A percentile compares a stretch with the other conserved stretches of the same genome.
Conservation (phyloP, 2,797 vertebrate species). For the Huso huso region DNA sequence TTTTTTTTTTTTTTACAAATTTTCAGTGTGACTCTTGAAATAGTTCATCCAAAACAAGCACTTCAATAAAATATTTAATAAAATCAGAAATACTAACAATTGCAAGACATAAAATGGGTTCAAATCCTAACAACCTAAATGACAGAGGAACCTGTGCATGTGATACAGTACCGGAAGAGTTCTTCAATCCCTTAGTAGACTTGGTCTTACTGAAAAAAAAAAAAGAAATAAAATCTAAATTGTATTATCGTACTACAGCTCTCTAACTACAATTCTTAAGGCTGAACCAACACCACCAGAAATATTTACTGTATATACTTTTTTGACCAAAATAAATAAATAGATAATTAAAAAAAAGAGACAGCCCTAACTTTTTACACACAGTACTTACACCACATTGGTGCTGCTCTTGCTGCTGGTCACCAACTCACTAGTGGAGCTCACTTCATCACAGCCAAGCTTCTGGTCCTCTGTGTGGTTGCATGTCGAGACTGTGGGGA, state of each 20-base stretch:
- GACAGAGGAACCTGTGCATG: too few relatives aligned
- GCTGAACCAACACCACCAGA: not conserved
- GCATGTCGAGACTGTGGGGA: conserved; percentile 21
- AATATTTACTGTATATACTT: not conserved
- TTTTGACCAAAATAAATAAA: not conserved
- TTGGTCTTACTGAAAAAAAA: conserved; percentile 61
- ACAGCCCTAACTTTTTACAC: not conserved
- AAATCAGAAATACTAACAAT: too few relatives aligned
- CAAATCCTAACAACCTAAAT: too few relatives aligned
- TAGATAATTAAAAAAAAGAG: not conserved
- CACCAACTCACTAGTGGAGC: conserved; percentile 89
- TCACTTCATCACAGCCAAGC: conserved; percentile 83
- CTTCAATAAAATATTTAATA: too few relatives aligned
- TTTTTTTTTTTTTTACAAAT: too few relatives aligned
- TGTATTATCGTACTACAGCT: too few relatives aligned
- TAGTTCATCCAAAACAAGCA: too few relatives aligned
- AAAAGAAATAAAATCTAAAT: conserved; percentile 13
- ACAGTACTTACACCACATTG: conserved; percentile 45
- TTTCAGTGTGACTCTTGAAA: too few relatives aligned
- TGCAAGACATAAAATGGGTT: too few relatives aligned
- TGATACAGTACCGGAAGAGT: conserved; percentile 64
- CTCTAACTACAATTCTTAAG: too few relatives aligned
- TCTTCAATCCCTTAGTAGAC: conserved; percentile 57
- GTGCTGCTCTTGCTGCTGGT: conserved; percentile 43
- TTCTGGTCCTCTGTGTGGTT: conserved; percentile 39